phyloP scores from a whole-genome alignment of 2,888 invertebrate species.

The Oeneis ivallda region DNA sequence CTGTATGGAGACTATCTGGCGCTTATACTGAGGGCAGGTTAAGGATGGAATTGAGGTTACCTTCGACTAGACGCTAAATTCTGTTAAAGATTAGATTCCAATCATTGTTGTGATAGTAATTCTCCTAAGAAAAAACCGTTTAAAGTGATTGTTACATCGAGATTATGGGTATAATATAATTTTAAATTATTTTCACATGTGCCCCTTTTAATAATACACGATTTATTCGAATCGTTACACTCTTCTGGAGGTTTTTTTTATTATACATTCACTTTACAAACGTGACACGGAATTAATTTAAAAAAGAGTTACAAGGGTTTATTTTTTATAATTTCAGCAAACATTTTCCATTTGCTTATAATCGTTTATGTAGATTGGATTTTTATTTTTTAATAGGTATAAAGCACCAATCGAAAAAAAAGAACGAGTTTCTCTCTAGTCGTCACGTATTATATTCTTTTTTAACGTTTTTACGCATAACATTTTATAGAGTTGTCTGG shows the following conservation, averaged over 20 bases:
- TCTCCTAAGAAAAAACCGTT: not conserved
- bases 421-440: no score
- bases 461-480: no score
- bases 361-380: not conserved
- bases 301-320: constrained; percentile 8
- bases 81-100: no score
- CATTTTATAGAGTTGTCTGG: no score
- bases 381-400: not conserved
- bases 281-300: constrained; percentile 10
- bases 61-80: not conserved
- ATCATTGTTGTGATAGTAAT: no score
- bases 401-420: not conserved
- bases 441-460: no score
- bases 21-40: not conserved
- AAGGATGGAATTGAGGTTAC: not conserved
- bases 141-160: not conserved
- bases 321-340: constrained; percentile 4
- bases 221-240: constrained; percentile 7
- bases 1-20: not conserved
- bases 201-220: not conserved
- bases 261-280: constrained; percentile 5
- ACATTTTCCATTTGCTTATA: not conserved
- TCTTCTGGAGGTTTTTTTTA: not conserved
- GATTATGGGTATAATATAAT: constrained; percentile 1
- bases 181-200: constrained; percentile 11